Base-by-base conservation (phyloP, 1,140 invertebrate species). In the Trachelipus rathkii region DNA sequence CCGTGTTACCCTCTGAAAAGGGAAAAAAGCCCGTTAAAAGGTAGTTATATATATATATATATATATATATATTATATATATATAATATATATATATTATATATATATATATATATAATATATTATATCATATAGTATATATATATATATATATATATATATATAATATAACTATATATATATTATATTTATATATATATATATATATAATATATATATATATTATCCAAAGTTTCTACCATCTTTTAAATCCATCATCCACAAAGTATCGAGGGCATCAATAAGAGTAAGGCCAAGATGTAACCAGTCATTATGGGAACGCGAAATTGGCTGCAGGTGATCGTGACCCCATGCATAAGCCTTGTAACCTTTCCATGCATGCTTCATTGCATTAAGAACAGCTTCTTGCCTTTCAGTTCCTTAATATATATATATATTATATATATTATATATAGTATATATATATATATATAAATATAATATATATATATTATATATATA, bases 351-450 rank as follows among this genome's bases (percentile, higher is more conserved):
- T 6, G 95, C 95, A 86, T 90, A 94, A 78, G 91, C 89, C 83
- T 91, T 93, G 84, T 98, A 98, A 0, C 93, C 94, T 76, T 87
- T 88, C 95, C 96, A 98, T 0, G 96, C 95, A 86, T 96, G 93
- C 82, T 89, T 89, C 82, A 97, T 95, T 21, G 94, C 95, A 24
- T 89, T 88, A 0, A 95, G 90, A 19, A 98, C 90, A 10, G 92
- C 92, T 68, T 81, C 78, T 74, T 79, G 79, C 53, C 74, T 60
- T 44, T 15, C 76, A 67, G 72, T 75, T 78, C 45, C 73, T 74
- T 33, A 33, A 33, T 33, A 33, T 33, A 33, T 33, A 33, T 33
- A 33, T 33, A 33, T 33, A 33, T 33, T 33, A 33, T 33, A 33
- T 33, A 33, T 33, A 33, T 33, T n/a, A 33, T 33, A 33, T 33